Conservation (phyloP, 2,113 vertebrate species). For the Tragulus kanchil region DNA sequence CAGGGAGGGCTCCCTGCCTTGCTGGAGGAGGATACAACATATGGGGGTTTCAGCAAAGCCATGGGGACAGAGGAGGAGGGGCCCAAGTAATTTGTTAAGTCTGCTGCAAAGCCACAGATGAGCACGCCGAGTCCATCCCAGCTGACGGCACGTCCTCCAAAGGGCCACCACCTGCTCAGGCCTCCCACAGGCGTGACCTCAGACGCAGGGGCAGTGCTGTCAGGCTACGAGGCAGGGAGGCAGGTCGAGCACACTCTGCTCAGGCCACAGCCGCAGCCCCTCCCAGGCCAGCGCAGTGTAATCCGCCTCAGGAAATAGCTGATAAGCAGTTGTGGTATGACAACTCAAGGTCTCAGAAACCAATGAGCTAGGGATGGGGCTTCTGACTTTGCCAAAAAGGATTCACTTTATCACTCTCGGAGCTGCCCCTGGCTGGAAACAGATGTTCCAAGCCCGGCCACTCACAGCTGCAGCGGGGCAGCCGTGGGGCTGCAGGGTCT, state of each 20-base stretch:
- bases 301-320: background rate
- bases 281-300: background rate
- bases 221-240: background rate
- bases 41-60: background rate
- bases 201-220: background rate
- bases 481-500: slow-evolving; percentile 21
- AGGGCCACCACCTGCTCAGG: background rate
- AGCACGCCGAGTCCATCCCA: background rate
- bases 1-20: no score
- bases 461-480: background rate
- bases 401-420: slow-evolving; percentile 70
- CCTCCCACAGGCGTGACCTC: background rate
- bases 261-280: background rate
- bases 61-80: background rate
- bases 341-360: slow-evolving; percentile 72
- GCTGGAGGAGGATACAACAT: background rate
- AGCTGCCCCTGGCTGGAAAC: slow-evolving; percentile 77
- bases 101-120: background rate
- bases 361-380: slow-evolving; percentile 24
- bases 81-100: background rate
- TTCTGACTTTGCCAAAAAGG: slow-evolving; percentile 75
- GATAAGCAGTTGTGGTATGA: slow-evolving; percentile 28
- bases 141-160: background rate
- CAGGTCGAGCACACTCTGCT: background rate
- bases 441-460: slow-evolving; percentile 68